Conservation (phyloP, 2,113 vertebrate species). For the Thryonomys swinderianus region DNA sequence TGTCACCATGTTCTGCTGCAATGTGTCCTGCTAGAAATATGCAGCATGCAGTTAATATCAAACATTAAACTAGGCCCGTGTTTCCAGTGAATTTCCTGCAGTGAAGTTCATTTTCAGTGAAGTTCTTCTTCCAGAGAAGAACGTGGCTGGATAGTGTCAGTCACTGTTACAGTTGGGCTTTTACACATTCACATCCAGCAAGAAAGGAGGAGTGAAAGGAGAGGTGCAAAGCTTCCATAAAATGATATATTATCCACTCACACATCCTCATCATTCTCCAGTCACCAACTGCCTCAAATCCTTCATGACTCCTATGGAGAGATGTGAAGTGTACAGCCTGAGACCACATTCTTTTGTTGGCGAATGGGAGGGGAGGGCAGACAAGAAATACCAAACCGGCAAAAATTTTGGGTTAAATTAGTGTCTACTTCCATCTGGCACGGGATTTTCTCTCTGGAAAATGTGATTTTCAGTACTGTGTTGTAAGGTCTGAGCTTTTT, state of each 20-base stretch:
- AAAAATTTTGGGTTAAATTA: background rate
- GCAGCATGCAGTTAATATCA: accelerated
- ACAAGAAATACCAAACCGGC: background rate
- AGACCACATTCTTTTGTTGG: background rate
- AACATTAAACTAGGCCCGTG: accelerated
- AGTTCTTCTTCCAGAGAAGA: background rate
- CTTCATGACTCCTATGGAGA: background rate
- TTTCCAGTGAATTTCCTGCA: background rate
- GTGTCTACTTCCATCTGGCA: background rate
- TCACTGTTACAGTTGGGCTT: background rate
- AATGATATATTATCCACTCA: background rate
- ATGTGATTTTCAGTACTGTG: background rate
- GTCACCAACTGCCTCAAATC: background rate
- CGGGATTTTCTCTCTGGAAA: background rate
- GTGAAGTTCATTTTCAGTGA: too few species aligned
- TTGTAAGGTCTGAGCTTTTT: background rate
- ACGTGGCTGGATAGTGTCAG: background rate
- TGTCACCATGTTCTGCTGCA: background rate
- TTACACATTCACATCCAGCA: background rate
- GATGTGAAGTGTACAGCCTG: background rate
- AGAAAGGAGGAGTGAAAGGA: background rate
- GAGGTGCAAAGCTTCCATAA: background rate
- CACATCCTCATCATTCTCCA: background rate
- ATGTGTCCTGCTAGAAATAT: background rate
- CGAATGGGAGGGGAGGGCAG: too few species aligned